Evolutionary conservation across 2,888 invertebrate species (phyloP).

Genomic region (Dicyrtomina minuta): DNA sequence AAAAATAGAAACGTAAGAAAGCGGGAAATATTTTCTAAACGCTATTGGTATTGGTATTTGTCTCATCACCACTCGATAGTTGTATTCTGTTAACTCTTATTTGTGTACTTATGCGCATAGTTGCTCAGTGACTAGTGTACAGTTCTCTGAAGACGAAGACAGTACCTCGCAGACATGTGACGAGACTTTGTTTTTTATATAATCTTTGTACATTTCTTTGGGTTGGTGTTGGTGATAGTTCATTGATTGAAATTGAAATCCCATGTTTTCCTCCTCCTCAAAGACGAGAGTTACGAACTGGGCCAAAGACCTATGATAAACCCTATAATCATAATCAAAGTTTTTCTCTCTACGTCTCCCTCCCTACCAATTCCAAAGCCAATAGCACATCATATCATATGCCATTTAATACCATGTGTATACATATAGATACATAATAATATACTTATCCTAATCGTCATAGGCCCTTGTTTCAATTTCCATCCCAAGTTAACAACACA

Average conservation of each 20-base stretch:
- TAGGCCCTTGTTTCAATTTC: too few relatives aligned
- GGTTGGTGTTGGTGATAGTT: too few relatives aligned
- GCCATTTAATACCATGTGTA: too few relatives aligned
- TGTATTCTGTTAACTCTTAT: neutral
- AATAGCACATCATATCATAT: too few relatives aligned
- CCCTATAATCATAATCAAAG: constrained; percentile 35
- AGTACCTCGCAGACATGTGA: neutral
- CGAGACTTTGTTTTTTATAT: too few relatives aligned
- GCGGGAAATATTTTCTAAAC: too few relatives aligned
- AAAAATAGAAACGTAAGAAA: neutral
- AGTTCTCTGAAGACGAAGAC: neutral
- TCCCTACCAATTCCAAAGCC: constrained; percentile 3
- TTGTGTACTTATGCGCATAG: neutral
- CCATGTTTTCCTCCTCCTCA: constrained; percentile 25
- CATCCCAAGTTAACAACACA: neutral
- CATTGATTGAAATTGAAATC: constrained; percentile 27
- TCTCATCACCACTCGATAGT: neutral
- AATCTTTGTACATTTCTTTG: too few relatives aligned
- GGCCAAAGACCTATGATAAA: constrained; percentile 41
- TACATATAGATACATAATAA: too few relatives aligned
- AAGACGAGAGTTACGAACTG: constrained; percentile 32
- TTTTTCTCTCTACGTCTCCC: constrained; percentile 4
- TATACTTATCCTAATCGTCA: too few relatives aligned
- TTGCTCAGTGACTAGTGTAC: too few relatives aligned
- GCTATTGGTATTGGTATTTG: neutral